Conservation (phyloP, 2,797 vertebrate species). For the Dendrocincla fuliginosa region DNA sequence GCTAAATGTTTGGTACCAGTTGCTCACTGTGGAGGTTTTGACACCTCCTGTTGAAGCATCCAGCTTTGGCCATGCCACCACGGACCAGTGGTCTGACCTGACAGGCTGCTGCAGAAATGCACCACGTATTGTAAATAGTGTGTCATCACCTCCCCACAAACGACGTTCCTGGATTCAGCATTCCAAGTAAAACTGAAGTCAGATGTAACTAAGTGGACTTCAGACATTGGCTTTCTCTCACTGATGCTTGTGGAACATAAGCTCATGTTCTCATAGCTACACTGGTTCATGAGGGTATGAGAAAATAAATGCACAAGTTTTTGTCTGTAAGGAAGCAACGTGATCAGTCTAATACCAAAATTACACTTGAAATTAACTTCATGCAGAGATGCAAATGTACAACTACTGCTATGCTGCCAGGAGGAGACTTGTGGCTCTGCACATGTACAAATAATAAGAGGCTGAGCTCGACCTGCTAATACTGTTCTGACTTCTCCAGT, state of each 20-base stretch:
- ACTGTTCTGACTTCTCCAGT: neutral
- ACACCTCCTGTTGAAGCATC: neutral
- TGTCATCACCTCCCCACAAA: neutral
- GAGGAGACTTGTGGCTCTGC: neutral
- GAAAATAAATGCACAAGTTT: neutral
- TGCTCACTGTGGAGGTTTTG: neutral
- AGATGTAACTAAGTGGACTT: neutral
- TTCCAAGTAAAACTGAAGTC: neutral
- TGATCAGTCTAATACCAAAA: neutral
- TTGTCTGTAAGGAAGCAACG: neutral
- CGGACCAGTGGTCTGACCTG: neutral
- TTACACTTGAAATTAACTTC: neutral
- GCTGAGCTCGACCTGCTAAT: neutral
- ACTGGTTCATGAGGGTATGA: neutral
- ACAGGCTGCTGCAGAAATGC: neutral
- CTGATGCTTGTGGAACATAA: neutral
- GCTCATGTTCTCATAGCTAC: neutral
- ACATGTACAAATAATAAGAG: neutral
- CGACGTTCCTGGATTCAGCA: neutral
- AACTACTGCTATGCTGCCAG: neutral
- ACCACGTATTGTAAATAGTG: rapidly evolving
- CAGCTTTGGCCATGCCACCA: rapidly evolving
- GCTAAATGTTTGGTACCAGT: neutral
- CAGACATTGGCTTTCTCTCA: neutral
- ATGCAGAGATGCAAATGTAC: neutral